phyloP scores from a whole-genome alignment of 92 coral and sea anemone species.

The Palythoa caribaeorum region DNA sequence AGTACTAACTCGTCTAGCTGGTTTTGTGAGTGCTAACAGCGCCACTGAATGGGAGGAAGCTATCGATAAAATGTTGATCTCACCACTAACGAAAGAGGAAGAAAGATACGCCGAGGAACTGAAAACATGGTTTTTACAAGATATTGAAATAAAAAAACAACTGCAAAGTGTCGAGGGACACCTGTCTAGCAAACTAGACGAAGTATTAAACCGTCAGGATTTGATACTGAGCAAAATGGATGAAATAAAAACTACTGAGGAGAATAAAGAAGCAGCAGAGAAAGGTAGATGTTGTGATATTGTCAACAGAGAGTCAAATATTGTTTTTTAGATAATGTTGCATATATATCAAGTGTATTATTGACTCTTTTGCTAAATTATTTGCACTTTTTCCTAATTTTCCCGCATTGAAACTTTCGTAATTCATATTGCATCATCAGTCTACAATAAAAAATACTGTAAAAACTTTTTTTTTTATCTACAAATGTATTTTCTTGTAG shows the following conservation, averaged over 20 bases:
- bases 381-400: no score
- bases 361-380: no score
- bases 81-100: conserved; percentile 31
- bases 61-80: conserved; percentile 15
- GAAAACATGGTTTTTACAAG: conserved; percentile 7
- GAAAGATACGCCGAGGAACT: conserved; percentile 18
- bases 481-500: not conserved
- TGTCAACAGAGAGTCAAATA: no score
- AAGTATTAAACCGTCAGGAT: not conserved
- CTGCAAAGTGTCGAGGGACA: not conserved
- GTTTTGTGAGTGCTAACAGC: conserved; percentile 1
- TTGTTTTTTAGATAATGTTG: no score
- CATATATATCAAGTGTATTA: no score
- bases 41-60: conserved; percentile 18
- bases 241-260: not conserved
- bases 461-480: not conserved
- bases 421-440: not conserved
- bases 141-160: conserved; percentile 2
- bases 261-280: not conserved
- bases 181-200: not conserved
- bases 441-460: not conserved
- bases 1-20: no score
- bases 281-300: conserved; percentile 22
- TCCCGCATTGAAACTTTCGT: not conserved
- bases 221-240: not conserved